Evolutionary conservation across 2,888 invertebrate species (phyloP).

Genomic region (Leucophenga maculata): DNA sequence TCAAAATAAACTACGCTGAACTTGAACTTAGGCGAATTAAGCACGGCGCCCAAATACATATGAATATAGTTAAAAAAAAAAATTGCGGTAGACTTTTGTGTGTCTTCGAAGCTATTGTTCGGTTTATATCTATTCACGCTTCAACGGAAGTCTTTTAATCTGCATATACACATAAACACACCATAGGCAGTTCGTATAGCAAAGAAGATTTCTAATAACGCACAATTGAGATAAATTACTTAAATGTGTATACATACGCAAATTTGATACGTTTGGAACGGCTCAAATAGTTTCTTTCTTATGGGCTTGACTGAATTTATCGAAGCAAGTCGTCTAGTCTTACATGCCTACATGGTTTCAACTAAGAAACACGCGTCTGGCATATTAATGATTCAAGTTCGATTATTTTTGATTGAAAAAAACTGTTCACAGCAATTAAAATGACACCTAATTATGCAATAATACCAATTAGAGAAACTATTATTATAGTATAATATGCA

Average conservation of each 20-base stretch:
- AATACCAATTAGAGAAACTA: neutral
- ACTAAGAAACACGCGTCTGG: conserved; percentile 7
- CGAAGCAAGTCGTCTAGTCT: neutral
- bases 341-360: neutral
- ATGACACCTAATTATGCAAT: conserved; percentile 5
- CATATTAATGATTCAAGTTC: conserved; percentile 10
- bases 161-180: neutral
- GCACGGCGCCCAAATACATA: too few species aligned
- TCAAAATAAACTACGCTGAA: too few species aligned
- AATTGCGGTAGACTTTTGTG: neutral
- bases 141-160: conserved; percentile 8
- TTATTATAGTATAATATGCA: too few species aligned
- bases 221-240: neutral
- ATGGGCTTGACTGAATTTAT: conserved; percentile 6
- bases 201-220: neutral
- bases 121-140: neutral
- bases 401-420: neutral
- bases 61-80: neutral
- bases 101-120: too few species aligned
- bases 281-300: conserved; percentile 28
- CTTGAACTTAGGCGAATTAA: neutral
- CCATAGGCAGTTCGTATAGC: neutral
- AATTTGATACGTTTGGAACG: neutral
- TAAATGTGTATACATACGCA: neutral
- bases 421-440: neutral